These are phyloP conservation scores for Lagodon rhomboides DNA, from an alignment of 2,797 vertebrate species.

Conservation along the genomic window DNA sequence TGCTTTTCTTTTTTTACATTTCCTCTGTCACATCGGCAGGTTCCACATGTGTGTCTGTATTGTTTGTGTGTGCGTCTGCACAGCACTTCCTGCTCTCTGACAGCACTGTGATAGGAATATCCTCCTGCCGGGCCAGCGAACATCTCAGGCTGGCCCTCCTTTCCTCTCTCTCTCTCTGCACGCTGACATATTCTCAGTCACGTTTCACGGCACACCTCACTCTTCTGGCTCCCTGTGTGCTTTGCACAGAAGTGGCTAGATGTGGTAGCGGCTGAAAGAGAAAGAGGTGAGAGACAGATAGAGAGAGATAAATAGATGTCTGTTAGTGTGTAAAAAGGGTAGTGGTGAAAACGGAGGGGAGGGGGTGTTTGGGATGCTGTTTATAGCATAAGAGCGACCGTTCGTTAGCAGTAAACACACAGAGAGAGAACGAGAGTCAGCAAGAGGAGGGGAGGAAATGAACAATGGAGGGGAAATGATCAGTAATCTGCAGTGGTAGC, in stretches of 20 bases:
- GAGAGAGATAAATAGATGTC: background rate
- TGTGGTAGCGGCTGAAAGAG: constrained; percentile 41
- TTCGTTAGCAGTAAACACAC: constrained; percentile 52
- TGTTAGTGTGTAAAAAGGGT: constrained; percentile 13
- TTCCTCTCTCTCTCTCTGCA: constrained; percentile 22
- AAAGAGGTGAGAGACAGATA: constrained; percentile 40
- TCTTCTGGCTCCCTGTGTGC: constrained; percentile 43
- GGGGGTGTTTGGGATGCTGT: constrained; percentile 35
- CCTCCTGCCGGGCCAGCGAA: constrained; percentile 51
- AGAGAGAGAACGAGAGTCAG: constrained; percentile 30
- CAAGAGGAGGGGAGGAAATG: constrained; percentile 60
- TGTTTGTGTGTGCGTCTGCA: constrained; percentile 39
- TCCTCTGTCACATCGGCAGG: constrained; percentile 67
- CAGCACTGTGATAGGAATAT: constrained; percentile 69
- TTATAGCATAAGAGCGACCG: constrained; percentile 48
- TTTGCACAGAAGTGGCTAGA: constrained; percentile 55
- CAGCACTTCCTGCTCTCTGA: constrained; percentile 75
- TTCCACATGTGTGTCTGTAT: constrained; percentile 25
- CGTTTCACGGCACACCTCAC: constrained; percentile 47
- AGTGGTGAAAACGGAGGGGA: constrained; percentile 20
- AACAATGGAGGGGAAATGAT: constrained; percentile 75
- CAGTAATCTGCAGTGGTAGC: constrained; percentile 60
- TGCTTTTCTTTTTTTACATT: constrained; percentile 50
- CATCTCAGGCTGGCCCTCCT: constrained; percentile 33
- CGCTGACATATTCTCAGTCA: constrained; percentile 41